A percentile compares a stretch with the other conserved stretches of the same genome.
phyloP scores from a whole-genome alignment of 1,140 invertebrate species.

The Sycophaga agraensis region DNA sequence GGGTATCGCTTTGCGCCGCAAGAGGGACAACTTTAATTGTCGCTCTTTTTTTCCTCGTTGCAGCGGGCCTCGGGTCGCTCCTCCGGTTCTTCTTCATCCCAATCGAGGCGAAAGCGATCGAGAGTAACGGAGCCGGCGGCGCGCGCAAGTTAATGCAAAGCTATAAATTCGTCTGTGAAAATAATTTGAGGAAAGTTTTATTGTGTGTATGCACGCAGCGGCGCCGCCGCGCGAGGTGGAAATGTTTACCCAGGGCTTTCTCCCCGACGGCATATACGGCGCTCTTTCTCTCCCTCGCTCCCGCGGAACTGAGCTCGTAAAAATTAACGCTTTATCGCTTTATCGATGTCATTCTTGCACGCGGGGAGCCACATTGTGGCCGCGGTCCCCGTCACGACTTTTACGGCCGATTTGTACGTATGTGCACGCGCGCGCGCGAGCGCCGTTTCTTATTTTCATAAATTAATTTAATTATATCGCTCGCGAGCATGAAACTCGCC shows the following conservation, averaged over 20 bases:
- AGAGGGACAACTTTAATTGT: neutral
- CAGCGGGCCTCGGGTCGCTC: too few relatives aligned
- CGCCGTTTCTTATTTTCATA: too few relatives aligned
- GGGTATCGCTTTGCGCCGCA: too few relatives aligned
- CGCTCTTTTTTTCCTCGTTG: neutral
- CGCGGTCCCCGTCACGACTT: too few relatives aligned
- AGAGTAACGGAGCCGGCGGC: neutral
- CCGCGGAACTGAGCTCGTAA: conserved; percentile 1
- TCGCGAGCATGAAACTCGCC: too few relatives aligned
- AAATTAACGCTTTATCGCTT: conserved; percentile 12
- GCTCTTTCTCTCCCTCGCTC: neutral
- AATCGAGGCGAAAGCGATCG: neutral
- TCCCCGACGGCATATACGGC: too few relatives aligned
- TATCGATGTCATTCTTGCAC: conserved; percentile 14
- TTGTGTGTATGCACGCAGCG: neutral
- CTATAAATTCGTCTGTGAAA: conserved; percentile 11
- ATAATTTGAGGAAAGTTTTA: conserved; percentile 18
- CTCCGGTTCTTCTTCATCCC: neutral
- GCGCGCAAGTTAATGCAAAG: neutral
- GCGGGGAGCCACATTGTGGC: neutral
- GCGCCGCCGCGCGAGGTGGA: neutral
- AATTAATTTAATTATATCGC: too few relatives aligned
- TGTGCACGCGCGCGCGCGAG: too few relatives aligned
- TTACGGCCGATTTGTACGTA: too few relatives aligned
- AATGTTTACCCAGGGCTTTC: neutral